Percentiles rank a stretch among this genome's conserved stretches.
These are phyloP conservation scores for Cosmorhoe ocellata DNA, from an alignment of 2,888 invertebrate species.

Conservation along the genomic window DNA sequence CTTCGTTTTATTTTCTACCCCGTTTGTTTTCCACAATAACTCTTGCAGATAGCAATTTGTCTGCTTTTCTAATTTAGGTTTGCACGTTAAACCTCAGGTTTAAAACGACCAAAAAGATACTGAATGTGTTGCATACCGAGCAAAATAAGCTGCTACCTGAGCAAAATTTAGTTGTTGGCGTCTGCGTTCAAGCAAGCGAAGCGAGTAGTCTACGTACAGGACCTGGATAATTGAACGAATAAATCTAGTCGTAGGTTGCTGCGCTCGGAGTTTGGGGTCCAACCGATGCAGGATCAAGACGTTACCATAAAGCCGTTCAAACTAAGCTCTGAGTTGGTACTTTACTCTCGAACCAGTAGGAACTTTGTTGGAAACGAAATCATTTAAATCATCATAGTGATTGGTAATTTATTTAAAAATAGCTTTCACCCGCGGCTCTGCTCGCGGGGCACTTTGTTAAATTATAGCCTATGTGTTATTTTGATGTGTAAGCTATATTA, in stretches of 20 bases:
- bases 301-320: slow-evolving; percentile 25
- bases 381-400: no score
- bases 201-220: slow-evolving; percentile 55
- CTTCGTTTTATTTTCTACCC: not conserved
- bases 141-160: slow-evolving; percentile 59
- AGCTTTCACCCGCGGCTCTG: no score
- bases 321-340: no score
- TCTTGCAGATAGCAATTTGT: slow-evolving; percentile 21
- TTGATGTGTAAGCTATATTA: no score
- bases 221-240: slow-evolving; percentile 79
- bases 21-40: slow-evolving; percentile 7
- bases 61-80: slow-evolving; percentile 39
- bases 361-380: no score
- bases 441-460: no score
- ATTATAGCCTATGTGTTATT: no score
- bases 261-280: slow-evolving; percentile 46
- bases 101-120: slow-evolving; percentile 45
- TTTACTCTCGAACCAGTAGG: no score
- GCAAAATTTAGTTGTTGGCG: slow-evolving; percentile 73
- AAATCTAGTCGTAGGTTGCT: slow-evolving; percentile 72
- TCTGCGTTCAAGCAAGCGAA: slow-evolving; percentile 69
- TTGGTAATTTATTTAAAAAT: no score
- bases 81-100: slow-evolving; percentile 38
- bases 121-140: slow-evolving; percentile 48
- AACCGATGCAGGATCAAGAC: slow-evolving; percentile 61